phyloP scores from a whole-genome alignment of 2,797 vertebrate species.

The Lepilemur ruficaudatus region DNA sequence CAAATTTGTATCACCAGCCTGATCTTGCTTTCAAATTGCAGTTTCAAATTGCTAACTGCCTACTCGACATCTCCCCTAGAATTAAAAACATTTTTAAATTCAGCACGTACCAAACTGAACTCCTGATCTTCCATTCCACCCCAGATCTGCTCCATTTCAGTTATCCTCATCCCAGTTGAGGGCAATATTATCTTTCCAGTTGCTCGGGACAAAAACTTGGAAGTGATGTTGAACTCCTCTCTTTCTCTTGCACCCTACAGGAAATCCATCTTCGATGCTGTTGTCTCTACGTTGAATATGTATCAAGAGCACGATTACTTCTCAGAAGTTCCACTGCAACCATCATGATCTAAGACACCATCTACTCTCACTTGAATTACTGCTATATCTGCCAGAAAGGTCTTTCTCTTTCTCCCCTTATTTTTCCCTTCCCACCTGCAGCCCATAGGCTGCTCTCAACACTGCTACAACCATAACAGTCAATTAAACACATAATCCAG shows the following conservation, averaged over 20 bases:
- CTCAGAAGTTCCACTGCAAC: neutral
- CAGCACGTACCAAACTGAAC: neutral
- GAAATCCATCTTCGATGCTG: neutral
- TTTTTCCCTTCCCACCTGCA: neutral
- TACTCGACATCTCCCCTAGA: neutral
- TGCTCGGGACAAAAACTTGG: neutral
- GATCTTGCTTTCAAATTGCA: neutral
- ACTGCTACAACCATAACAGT: neutral
- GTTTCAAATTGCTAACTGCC: neutral
- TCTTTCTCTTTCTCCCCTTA: neutral
- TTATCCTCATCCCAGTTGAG: neutral
- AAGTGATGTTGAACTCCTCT: neutral
- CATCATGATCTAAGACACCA: neutral
- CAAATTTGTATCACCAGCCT: neutral
- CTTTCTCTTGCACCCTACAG: neutral
- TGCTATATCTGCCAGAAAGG: neutral
- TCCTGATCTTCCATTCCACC: no score
- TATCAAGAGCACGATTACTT: neutral
- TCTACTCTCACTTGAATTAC: neutral
- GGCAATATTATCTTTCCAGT: neutral
- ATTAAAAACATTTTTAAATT: neutral
- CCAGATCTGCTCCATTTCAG: neutral
- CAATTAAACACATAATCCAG: neutral
- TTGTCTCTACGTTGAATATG: neutral
- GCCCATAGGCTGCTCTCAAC: neutral